phyloP scores from a whole-genome alignment of 2,797 vertebrate species.

The Pangasius sanitwongsei region DNA sequence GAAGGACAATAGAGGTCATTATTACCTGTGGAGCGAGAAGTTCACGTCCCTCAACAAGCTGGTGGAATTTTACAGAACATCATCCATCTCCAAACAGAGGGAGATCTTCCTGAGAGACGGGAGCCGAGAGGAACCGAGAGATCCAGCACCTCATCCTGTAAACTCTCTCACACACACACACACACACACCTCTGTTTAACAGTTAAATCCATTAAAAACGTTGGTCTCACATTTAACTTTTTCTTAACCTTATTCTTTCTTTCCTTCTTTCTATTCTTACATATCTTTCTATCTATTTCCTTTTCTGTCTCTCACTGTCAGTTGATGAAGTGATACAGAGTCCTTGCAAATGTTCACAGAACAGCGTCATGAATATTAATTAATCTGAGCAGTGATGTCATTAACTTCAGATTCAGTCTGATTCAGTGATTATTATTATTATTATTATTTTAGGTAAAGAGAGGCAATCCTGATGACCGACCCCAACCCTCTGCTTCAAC shows the following conservation, averaged over 20 bases:
- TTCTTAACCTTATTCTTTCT: no score
- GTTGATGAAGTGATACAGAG: no score
- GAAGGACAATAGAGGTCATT: constrained; percentile 85
- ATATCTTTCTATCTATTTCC: no score
- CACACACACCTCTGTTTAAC: not conserved
- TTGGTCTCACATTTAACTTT: not conserved
- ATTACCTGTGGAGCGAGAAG: constrained; percentile 94
- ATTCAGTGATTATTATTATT: not conserved
- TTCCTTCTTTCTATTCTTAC: no score
- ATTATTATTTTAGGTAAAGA: constrained; percentile 31
- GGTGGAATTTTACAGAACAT: constrained; percentile 89
- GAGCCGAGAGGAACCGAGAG: constrained; percentile 47
- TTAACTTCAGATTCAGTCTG: not conserved
- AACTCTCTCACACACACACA: not conserved
- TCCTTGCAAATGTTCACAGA: not conserved
- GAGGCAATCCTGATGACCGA: constrained; percentile 4
- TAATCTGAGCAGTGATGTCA: not conserved
- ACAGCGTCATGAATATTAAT: not conserved
- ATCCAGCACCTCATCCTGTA: constrained; percentile 57
- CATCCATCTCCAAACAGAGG: constrained; percentile 89
- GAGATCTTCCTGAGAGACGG: constrained; percentile 86
- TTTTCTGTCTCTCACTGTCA: not conserved
- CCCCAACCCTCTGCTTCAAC: constrained; percentile 16
- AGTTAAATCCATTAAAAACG: not conserved
- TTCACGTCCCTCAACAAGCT: constrained; percentile 92